Percentiles rank a stretch among this genome's conserved stretches.
These are phyloP conservation scores for Dicrostonyx torquatus DNA, from an alignment of 2,797 vertebrate species.

Conservation along the genomic window DNA sequence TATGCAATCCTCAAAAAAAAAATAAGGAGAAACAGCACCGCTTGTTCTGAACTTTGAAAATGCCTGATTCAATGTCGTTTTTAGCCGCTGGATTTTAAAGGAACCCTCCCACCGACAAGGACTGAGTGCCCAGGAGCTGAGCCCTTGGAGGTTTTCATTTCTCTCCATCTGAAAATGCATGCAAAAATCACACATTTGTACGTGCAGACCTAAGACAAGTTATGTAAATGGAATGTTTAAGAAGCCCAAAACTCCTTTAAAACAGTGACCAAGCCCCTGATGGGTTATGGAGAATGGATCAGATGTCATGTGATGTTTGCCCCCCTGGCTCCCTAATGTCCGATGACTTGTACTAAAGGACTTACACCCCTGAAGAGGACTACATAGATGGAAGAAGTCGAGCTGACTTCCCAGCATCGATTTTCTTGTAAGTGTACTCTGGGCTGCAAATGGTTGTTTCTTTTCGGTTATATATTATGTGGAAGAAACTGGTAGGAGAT, in stretches of 20 bases:
- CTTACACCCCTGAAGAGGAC: rapidly evolving
- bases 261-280: background rate
- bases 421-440: background rate
- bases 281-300: background rate
- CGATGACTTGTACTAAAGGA: background rate
- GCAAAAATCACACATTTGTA: constrained; percentile 29
- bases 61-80: constrained; percentile 32
- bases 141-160: background rate
- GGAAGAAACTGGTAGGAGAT: background rate
- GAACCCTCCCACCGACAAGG: background rate
- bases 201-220: background rate
- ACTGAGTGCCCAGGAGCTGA: constrained; percentile 2
- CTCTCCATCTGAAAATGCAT: constrained; percentile 34
- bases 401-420: background rate
- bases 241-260: background rate
- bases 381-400: background rate
- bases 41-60: constrained; percentile 63
- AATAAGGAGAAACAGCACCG: constrained; percentile 13
- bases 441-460: constrained; percentile 1
- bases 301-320: background rate
- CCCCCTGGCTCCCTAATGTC: background rate
- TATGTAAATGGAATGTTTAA: constrained; percentile 31
- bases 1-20: constrained; percentile 29
- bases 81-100: constrained; percentile 67
- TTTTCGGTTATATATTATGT: background rate